Conservation (phyloP, 2,888 invertebrate genomes). For the Drosophila leonis region DNA sequence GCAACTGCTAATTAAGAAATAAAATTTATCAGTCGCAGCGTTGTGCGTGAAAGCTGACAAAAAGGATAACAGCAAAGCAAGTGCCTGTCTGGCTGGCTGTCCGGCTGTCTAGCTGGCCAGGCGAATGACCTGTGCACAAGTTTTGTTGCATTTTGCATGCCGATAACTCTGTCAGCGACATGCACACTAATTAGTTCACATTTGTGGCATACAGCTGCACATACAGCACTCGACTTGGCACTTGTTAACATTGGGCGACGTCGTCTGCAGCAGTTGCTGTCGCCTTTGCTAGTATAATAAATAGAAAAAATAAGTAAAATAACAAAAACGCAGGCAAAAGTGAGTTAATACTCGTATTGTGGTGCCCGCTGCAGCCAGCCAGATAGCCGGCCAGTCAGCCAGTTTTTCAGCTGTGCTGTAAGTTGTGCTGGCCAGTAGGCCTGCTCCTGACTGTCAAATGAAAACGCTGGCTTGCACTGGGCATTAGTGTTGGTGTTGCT, state of each 20-base stretch:
- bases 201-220: conserved; percentile 62
- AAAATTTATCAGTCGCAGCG: conserved; percentile 61
- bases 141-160: conserved; percentile 51
- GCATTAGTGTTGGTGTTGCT: conserved; percentile 28
- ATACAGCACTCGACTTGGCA: conserved; percentile 66
- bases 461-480: conserved; percentile 48
- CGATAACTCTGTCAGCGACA: conserved; percentile 75
- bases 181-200: conserved; percentile 79
- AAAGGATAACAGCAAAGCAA: conserved; percentile 54
- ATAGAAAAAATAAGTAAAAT: conserved; percentile 27
- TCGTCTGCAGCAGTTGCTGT: conserved; percentile 24
- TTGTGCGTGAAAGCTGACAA: conserved; percentile 67
- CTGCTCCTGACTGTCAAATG: conserved; percentile 74
- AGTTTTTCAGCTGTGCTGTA: conserved; percentile 52
- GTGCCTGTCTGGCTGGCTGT: conserved; percentile 2
- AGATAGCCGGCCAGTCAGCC: conserved; percentile 23
- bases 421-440: conserved; percentile 43
- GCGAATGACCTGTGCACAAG: conserved; percentile 59
- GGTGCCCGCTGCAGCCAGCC: conserved; percentile 40
- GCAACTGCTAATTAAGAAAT: conserved; percentile 78
- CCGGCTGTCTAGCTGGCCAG: conserved; percentile 28
- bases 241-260: conserved; percentile 66
- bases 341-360: conserved; percentile 66
- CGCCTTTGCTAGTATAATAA: conserved; percentile 13
- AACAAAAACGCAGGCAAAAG: conserved; percentile 60